A percentile compares a stretch with the other conserved stretches of the same genome.
Evolutionary conservation across 1,140 invertebrate genomes (phyloP).

Genomic region (Steinernema feltiae): DNA sequence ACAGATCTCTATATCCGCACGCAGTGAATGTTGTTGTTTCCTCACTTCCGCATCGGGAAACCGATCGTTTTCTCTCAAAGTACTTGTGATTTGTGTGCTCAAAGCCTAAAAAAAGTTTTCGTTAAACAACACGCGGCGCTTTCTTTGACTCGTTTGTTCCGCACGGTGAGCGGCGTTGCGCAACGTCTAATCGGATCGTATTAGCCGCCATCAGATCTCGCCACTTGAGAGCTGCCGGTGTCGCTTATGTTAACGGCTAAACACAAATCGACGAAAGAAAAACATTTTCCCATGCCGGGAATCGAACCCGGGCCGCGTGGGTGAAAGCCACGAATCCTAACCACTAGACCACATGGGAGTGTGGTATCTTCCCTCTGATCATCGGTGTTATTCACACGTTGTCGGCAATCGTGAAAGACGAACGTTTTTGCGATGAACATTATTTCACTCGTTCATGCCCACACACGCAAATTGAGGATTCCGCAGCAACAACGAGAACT

Average conservation of each 20-base stretch:
- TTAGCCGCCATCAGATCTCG: no score
- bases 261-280: background rate
- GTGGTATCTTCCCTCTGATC: no score
- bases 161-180: background rate
- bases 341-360: constrained; percentile 58
- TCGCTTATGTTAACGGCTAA: background rate
- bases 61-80: background rate
- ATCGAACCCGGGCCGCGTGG: constrained; percentile 75
- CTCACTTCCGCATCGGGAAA: background rate
- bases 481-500: no score
- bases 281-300: constrained; percentile 65
- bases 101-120: constrained; percentile 1
- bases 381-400: no score
- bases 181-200: background rate
- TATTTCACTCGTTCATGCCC: no score
- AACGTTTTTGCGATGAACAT: no score
- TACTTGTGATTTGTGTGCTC: background rate
- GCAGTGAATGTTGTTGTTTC: background rate
- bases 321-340: constrained; percentile 77
- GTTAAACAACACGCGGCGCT: background rate
- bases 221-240: no score
- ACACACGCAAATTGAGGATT: no score
- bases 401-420: no score
- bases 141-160: background rate
- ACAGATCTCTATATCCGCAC: constrained; percentile 4